Conservation (phyloP, 2,797 vertebrate genomes). For the Tympanoctomys barrerae region DNA sequence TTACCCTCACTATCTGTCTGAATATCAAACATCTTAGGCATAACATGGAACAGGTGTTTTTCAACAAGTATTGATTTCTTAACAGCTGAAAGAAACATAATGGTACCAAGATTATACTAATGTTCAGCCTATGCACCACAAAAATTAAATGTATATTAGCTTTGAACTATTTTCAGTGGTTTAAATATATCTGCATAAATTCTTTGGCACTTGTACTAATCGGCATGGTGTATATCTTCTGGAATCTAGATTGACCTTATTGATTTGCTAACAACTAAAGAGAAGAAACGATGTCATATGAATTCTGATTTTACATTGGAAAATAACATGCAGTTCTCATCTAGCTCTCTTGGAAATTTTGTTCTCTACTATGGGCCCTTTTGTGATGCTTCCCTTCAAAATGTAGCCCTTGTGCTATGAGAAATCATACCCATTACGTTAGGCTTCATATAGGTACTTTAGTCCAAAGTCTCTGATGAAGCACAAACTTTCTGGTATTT, state of each 20-base stretch:
- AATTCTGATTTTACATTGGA: constrained; percentile 1
- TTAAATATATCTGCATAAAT: background rate
- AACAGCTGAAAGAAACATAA: constrained; percentile 6
- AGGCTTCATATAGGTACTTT: background rate
- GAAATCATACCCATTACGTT: constrained; percentile 6
- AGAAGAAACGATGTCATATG: background rate
- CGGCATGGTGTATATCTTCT: background rate
- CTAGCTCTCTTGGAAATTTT: background rate
- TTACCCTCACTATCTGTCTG: too few relatives aligned
- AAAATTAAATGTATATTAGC: background rate
- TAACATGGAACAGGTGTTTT: too few relatives aligned
- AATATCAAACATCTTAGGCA: too few relatives aligned
- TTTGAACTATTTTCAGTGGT: background rate
- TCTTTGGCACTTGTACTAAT: constrained; percentile 1
- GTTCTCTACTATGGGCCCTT: background rate
- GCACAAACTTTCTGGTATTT: background rate
- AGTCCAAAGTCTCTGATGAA: background rate
- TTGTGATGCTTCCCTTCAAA: background rate
- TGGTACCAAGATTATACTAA: background rate
- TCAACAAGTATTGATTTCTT: background rate
- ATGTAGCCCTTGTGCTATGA: background rate
- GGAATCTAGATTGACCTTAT: background rate
- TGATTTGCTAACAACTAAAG: background rate
- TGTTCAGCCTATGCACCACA: background rate
- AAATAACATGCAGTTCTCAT: background rate